Conservation (phyloP, 2,113 vertebrate genomes). For the Charina bottae region DNA sequence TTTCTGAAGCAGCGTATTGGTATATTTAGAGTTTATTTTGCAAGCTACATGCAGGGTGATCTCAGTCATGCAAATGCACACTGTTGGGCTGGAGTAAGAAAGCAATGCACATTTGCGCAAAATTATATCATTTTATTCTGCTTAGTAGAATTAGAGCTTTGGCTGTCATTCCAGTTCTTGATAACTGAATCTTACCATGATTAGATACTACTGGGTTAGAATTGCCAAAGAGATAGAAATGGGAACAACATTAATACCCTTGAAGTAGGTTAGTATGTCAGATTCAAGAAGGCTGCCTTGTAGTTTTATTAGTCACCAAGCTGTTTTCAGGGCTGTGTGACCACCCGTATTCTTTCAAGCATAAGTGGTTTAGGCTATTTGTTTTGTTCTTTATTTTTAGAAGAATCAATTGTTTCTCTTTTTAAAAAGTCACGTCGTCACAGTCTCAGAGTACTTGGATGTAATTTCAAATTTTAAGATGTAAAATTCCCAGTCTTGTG, state of each 20-base stretch:
- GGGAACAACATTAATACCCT: slow-evolving; percentile 25
- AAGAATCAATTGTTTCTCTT: background rate
- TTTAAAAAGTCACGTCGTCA: background rate
- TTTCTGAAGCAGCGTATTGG: background rate
- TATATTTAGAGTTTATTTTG: background rate
- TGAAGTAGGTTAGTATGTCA: slow-evolving; percentile 54
- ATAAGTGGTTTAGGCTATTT: background rate
- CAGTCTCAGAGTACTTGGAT: background rate
- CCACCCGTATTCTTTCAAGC: slow-evolving; percentile 1
- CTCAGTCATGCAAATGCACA: background rate
- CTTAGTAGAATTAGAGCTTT: background rate
- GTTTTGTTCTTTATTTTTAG: background rate
- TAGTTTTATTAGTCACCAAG: slow-evolving; percentile 9
- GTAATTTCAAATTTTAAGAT: background rate
- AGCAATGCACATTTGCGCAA: background rate
- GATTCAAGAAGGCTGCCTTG: slow-evolving; percentile 10
- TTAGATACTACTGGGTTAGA: slow-evolving; percentile 7
- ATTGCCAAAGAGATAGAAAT: slow-evolving; percentile 25
- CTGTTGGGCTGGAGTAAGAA: background rate
- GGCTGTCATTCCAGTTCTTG: background rate
- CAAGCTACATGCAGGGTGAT: background rate
- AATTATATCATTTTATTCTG: background rate
- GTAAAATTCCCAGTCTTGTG: background rate
- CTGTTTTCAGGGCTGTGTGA: slow-evolving; percentile 18
- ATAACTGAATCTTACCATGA: slow-evolving; percentile 4